Base-by-base conservation (phyloP, 2,888 invertebrate genomes). In the Sarcophaga variegata region DNA sequence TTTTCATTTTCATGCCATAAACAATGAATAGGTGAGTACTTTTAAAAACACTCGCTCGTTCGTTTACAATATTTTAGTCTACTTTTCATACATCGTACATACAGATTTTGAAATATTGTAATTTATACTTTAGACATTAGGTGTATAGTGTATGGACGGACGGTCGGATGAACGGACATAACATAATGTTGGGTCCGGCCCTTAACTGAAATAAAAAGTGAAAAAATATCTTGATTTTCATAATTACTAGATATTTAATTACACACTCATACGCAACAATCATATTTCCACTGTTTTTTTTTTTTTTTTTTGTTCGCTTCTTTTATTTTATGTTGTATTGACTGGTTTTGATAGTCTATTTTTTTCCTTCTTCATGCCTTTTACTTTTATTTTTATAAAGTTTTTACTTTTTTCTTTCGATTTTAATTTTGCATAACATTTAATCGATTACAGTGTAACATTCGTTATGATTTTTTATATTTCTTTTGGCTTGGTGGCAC, bases 341-440 rank as follows among this genome's bases (percentile, higher is more conserved):
- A 20, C 22, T 72, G 25, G 10, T 62, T 62, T 78, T 25, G 20
- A 45, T 37, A 54, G 14, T 66, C 59, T 27, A 66, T 69, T 22
- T 64, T 47, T 67, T 76, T 64, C 17, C 59, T 37, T 45, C 59
- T 82, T 71, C 20, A 64, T 69, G 62, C 54, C 76, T 77, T 71
- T 77, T 77, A 77, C 76, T 82, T 82, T 82, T 71, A 14, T 63
- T n/a, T 76, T 75, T 20, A 47, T 64, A 8, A 17, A 14, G 1
- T 1, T 54, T 54, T 14, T 25, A 62, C 17, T 47, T 69, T 45
- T 77, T 62, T 62, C 3, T 62, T 75, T 27, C 62, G 10, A 59
- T 59, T 17, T 60, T 25, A 45, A n/a, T 60, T 49, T 81, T 81
- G 69, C 69, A 75, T 63, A 81, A 81, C 69, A 69, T 81, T 69